Conservation (phyloP, 2,797 vertebrate species). For the Adelosebastes latens region DNA sequence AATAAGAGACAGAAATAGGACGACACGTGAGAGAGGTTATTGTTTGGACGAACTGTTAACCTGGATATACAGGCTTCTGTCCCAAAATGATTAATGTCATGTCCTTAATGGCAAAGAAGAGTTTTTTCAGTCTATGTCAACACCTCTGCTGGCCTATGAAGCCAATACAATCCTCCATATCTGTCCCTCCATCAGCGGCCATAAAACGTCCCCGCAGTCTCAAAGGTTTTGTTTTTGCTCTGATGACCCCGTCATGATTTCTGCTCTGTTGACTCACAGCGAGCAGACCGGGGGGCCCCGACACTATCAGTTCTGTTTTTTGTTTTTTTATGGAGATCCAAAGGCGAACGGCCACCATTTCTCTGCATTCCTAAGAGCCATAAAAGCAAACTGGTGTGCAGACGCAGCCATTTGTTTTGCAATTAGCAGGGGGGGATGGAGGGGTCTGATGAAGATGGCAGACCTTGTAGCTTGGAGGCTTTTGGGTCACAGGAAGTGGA, state of each 20-base stretch:
- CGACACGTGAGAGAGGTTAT: neutral
- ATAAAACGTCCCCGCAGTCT: conserved; percentile 72
- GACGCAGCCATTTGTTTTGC: conserved; percentile 15
- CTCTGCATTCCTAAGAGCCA: conserved; percentile 53
- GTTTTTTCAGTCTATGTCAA: no score
- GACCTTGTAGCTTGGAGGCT: neutral
- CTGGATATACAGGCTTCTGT: neutral
- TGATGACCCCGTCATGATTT: conserved; percentile 47
- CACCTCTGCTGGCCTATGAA: no score
- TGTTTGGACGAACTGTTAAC: neutral
- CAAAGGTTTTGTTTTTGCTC: conserved; percentile 77
- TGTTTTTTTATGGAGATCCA: conserved; percentile 48
- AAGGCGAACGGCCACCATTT: conserved; percentile 22
- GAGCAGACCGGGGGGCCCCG: neutral
- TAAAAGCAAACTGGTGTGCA: conserved; percentile 42
- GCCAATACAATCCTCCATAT: conserved; percentile 19
- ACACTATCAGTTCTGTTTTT: conserved; percentile 8
- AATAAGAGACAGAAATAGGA: conserved; percentile 16
- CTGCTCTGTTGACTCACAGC: conserved; percentile 53
- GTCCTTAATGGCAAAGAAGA: neutral
- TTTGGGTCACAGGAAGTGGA: neutral
- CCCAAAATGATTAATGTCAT: neutral
- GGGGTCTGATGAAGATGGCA: neutral
- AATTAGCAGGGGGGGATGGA: neutral
- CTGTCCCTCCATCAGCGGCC: conserved; percentile 45